Percentiles rank a stretch among this genome's conserved stretches.
These are phyloP conservation scores for Stegodyphus mimosarum DNA, from an alignment of 1,140 invertebrate species.

Conservation along the genomic window DNA sequence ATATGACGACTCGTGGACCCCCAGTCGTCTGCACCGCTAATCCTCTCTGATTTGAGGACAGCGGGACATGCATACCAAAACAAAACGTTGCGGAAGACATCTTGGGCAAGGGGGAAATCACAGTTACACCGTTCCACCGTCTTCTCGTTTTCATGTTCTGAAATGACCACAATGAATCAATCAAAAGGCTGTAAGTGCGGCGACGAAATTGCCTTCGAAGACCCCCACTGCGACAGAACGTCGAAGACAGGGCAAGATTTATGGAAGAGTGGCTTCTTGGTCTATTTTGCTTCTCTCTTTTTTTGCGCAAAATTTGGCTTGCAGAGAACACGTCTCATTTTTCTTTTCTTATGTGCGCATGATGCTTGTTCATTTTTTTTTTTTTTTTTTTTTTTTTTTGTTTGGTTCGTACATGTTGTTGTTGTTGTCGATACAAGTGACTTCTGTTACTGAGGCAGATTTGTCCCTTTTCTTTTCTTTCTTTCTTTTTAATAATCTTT, in stretches of 20 bases:
- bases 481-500: too few relatives aligned
- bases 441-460: background rate
- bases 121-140: background rate
- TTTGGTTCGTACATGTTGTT: background rate
- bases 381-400: background rate
- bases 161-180: conserved; percentile 55
- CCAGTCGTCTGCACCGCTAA: conserved; percentile 14
- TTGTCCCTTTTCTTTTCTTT: too few relatives aligned
- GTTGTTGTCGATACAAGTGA: background rate
- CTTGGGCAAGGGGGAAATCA: background rate
- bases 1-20: background rate
- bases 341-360: background rate
- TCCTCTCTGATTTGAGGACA: conserved; percentile 41
- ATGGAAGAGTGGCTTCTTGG: conserved; percentile 14
- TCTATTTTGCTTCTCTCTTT: background rate
- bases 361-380: background rate
- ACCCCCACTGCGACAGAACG: conserved; percentile 25
- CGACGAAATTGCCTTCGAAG: conserved; percentile 51
- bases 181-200: conserved; percentile 23
- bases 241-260: conserved; percentile 53
- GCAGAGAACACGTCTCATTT: conserved; percentile 19
- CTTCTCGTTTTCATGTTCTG: conserved; percentile 10
- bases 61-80: conserved; percentile 51
- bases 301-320: background rate
- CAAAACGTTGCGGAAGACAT: conserved; percentile 21